Base-by-base conservation (phyloP, 2,888 invertebrate genomes). In the Taenaris catops region DNA sequence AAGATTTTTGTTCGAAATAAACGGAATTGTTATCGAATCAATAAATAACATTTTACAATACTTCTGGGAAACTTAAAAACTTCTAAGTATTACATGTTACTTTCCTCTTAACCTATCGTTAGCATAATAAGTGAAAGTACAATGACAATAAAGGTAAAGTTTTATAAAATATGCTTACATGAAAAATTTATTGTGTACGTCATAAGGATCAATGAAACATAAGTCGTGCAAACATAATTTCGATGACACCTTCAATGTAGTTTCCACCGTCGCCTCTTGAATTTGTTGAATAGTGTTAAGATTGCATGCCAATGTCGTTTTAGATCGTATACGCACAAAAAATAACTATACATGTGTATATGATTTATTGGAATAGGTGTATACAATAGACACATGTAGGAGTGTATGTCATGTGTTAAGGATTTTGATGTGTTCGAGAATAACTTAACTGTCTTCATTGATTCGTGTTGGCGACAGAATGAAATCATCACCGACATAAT, bases 341-440 rank as follows among this genome's bases (percentile, higher is more conserved):
- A 27, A n/a, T 24, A 25, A 34, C 17, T 35, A 12, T 14, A 28
- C 8, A 21, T 37, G 38, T 46, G 34, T n/a, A 46, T 38, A 49
- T 46, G 41, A 48, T 41, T 48, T 48, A 51, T 49, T 39, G 34
- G 47, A 48, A 49, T 46, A 46, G 44, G 25, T 34, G 38, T 29
- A 35, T 25, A 34, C 26, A 19, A 28, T 33, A 16, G 28, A 32
- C 23, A 34, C 32, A 34, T 26, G 25, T 18, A 14, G 8, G 12
- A 12, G 23, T 21, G 25, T 24, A 7, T 31, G 24, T 25, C 17
- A 9, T 34, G 9, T 17, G 14, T 6, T 7, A 17, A 25, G 23
- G 20, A 34, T 29, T 25, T 25, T 26, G 36, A 39, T 34, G 29
- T 17, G 29, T 34, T 16, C 11, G 14, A 29, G 25, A 29, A 34